A percentile compares a stretch with the other conserved stretches of the same genome.
Conservation (phyloP, 2,888 invertebrate species). For the Tetropium fuscum region DNA sequence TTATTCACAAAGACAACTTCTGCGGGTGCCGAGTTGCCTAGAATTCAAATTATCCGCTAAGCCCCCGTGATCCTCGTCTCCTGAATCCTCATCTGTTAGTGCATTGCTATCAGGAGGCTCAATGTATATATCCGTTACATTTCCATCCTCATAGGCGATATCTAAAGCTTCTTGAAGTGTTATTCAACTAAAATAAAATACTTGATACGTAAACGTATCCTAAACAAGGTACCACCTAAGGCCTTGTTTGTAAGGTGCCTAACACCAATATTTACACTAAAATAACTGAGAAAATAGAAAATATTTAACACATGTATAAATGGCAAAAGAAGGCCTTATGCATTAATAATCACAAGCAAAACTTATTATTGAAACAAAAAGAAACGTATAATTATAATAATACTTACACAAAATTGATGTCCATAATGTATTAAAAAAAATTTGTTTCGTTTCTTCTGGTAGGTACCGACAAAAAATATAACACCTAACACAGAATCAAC, state of each 20-base stretch:
- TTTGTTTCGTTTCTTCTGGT: neutral
- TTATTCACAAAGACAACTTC: neutral
- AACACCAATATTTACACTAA: too few species aligned
- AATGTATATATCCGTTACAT: slow-evolving; percentile 7
- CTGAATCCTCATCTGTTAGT: slow-evolving; percentile 24
- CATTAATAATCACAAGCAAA: too few species aligned
- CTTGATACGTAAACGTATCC: neutral
- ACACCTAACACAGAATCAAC: too few species aligned
- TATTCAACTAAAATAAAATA: slow-evolving; percentile 12
- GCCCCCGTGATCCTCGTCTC: slow-evolving; percentile 24
- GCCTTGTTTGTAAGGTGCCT: neutral
- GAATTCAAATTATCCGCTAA: slow-evolving; percentile 19
- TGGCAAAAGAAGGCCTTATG: too few species aligned
- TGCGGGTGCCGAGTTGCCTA: slow-evolving; percentile 1
- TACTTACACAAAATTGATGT: neutral
- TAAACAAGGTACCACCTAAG: neutral
- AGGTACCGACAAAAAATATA: too few species aligned
- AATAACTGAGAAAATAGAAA: too few species aligned
- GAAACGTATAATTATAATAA: neutral
- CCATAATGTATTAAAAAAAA: neutral
- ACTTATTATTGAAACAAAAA: too few species aligned
- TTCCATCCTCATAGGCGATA: slow-evolving; percentile 14
- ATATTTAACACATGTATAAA: too few species aligned
- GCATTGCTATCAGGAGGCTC: slow-evolving; percentile 17
- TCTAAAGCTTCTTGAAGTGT: slow-evolving; percentile 1